A percentile compares a stretch with the other conserved stretches of the same genome.
phyloP scores from a whole-genome alignment of 1,140 invertebrate genomes.

The Scaptomyza pallida region DNA sequence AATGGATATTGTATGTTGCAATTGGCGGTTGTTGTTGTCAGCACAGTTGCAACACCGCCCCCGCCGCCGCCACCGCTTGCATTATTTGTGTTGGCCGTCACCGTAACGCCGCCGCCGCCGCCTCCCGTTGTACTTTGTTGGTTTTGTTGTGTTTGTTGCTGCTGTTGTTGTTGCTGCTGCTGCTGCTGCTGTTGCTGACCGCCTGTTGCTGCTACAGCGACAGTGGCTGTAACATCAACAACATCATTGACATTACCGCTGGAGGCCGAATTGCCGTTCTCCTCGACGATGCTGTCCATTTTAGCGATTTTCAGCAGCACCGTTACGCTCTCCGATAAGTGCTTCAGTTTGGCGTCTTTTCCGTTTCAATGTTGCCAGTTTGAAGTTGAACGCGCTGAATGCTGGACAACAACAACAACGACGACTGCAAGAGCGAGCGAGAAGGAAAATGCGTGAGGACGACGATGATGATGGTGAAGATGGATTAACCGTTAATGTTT shows the following conservation, averaged over 20 bases:
- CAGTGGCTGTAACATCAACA: conserved; percentile 84
- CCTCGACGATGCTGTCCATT: conserved; percentile 95
- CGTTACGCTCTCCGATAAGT: conserved; percentile 83
- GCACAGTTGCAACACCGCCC: conserved; percentile 52
- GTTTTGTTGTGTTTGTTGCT: conserved; percentile 60
- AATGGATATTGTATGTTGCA: conserved; percentile 79
- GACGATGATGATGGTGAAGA: neutral
- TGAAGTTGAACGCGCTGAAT: conserved; percentile 44
- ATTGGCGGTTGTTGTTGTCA: conserved; percentile 78
- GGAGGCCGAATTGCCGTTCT: conserved; percentile 89
- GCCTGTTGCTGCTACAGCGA: conserved; percentile 49
- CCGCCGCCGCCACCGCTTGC: conserved; percentile 12
- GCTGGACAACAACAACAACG: conserved; percentile 22
- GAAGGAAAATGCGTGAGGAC: neutral
- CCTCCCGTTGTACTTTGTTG: conserved; percentile 72
- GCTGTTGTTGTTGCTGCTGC: conserved; percentile 52
- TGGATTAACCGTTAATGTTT: neutral
- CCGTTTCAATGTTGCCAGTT: conserved; percentile 79
- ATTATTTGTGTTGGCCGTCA: conserved; percentile 60
- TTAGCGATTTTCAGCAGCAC: conserved; percentile 84
- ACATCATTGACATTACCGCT: conserved; percentile 77
- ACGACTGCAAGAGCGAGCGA: neutral
- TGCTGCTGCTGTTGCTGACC: conserved; percentile 78
- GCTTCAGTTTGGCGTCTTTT: conserved; percentile 82
- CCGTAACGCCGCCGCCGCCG: conserved; percentile 18